Base-by-base conservation (phyloP, 2,113 vertebrate species). In the Spea bombifrons region DNA sequence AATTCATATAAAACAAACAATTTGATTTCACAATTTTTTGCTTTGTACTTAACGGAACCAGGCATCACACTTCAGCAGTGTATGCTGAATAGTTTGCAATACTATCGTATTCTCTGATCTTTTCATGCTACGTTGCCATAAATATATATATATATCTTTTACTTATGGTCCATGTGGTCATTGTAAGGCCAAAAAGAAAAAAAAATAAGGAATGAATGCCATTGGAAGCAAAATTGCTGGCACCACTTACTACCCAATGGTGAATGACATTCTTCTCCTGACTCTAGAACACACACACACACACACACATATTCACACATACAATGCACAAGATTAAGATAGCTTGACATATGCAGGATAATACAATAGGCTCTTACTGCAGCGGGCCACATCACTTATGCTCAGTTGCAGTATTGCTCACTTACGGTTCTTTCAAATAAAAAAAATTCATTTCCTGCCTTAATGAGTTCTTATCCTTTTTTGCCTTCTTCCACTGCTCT, bases 131-230 rank as follows among this genome's bases (percentile, higher is more conserved):
- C 61, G 3, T 64, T 17, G 61, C 12, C 30, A 50, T n/a, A 30
- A 30, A 30, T 30, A 30, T 30, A 30, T 49, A 15, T 65, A 71
- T n/a, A 55, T 4, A n/a, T 49, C 7, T 67, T 55, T 16, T 66
- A 30, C 43, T 66, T 66, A 73, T 57, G 70, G 9, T 73, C 70
- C 63, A 73, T 15, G 66, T 44, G 47, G 30, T 7, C 3, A 64
- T 5, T 66, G 50, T 55, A 71, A 71, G 55, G 46, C 67, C 66
- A 73, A 55, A 8, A 66, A 7, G 15, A 44, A 71, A 55, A 44
- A 66, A 73, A 46, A 72, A 59, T 12, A 67, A 73, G 70, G 61
- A 73, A 79, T 73, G 70, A 53, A 55, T 53, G 77, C 61, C n/a
- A 46, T 8, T n/a, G 4, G 44, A 69, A 76, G 49, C 53, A 66